phyloP scores from a whole-genome alignment of 2,113 vertebrate genomes.

The Eurystomus gularis region DNA sequence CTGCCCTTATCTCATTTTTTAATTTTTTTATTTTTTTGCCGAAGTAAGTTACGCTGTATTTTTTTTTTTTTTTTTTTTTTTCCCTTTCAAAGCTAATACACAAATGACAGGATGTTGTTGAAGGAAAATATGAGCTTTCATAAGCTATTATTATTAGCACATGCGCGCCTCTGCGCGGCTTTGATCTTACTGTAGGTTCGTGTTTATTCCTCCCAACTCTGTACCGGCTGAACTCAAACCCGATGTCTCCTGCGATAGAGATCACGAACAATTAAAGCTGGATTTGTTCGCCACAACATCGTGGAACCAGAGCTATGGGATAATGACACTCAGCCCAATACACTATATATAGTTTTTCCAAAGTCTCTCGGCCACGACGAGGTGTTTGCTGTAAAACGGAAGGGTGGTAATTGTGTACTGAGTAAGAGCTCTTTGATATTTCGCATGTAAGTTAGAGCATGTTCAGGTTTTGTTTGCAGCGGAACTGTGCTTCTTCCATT shows the following conservation, averaged over 20 bases:
- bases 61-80: conserved; percentile 6
- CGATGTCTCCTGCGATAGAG: conserved; percentile 13
- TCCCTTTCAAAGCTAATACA: conserved; percentile 68
- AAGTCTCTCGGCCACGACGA: conserved; percentile 43
- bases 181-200: conserved; percentile 65
- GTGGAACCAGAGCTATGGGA: background rate
- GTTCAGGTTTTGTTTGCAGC: conserved; percentile 34
- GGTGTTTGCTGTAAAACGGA: conserved; percentile 65
- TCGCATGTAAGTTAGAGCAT: conserved; percentile 6
- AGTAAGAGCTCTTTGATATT: conserved; percentile 51
- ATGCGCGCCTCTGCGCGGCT: conserved; percentile 53
- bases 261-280: conserved; percentile 33
- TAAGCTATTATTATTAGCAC: conserved; percentile 69
- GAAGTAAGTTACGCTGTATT: conserved; percentile 38
- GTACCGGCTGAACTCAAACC: conserved; percentile 7
- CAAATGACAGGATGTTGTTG: conserved; percentile 78
- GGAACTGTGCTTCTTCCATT: conserved; percentile 42
- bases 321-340: background rate
- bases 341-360: conserved; percentile 33
- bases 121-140: conserved; percentile 77
- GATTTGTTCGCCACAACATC: conserved; percentile 42
- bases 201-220: conserved; percentile 59
- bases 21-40: background rate
- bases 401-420: conserved; percentile 59
- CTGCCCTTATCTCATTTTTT: background rate